Base-by-base conservation (phyloP, 92 coral and sea anemone species). In the Phenganax stokvisi region DNA sequence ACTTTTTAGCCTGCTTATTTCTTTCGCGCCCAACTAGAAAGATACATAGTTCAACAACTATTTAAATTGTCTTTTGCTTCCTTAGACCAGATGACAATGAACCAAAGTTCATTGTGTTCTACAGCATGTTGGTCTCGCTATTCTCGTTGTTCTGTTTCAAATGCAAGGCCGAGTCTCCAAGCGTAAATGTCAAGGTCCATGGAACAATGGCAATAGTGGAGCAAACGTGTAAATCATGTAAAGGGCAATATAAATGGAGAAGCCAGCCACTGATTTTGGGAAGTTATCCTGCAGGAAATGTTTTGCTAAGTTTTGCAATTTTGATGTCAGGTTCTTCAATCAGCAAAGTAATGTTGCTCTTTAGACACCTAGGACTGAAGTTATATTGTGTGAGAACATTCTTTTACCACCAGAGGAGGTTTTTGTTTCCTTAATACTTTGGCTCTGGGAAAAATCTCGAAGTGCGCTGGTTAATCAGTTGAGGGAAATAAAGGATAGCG, bases 271-370 rank as follows among this genome's bases (percentile, higher is more conserved):
- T 64, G 27, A 29, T 64, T 13, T 25, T 64, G 70, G 70, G 27
- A 0, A 37, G 47, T 37, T 67, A 67, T 67, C 73, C 73, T 15
- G 73, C 73, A 67, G 73, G 73, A 15, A 67, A 51, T 54, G 16
- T 74, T 16, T 51, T 74, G 79, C 63, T 51, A 20, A 74, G 79
- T 54, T 74, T 74, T 16, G 79, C 79, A 9, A 56, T 74, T 52
- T 27, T 74, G 30, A 52, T 74, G 79, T 74, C 79, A 52, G 30
- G 79, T 1, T 51, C 79, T 61, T 74, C 60, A 11, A 54, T 74
- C 63, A 74, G 62, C 79, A 74, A 74, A 74, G 79, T 74, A 11
- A 59, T 74, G 17, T 25, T 74, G 7, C 79, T 74, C 62, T 74
- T 74, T 54, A 54, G 62, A 31, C 79, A 74, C 62, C 7, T 74